These are phyloP conservation scores for Ciconia nigra DNA, from an alignment of 2,797 vertebrate genomes.

Conservation along the genomic window DNA sequence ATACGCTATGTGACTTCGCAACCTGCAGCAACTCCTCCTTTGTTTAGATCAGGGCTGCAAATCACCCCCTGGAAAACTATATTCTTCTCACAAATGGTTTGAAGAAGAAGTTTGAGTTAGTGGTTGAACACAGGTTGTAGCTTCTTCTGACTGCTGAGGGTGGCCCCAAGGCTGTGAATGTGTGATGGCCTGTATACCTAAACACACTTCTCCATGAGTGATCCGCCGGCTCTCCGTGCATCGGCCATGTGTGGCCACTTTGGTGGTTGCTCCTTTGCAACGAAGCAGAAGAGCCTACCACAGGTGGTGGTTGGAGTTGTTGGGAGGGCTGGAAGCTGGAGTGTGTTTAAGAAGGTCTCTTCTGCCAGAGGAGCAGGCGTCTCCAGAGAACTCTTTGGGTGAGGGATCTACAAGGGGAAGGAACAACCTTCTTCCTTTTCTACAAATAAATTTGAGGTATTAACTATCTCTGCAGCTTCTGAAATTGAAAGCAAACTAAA, in stretches of 20 bases:
- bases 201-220: background rate
- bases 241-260: fast-evolving
- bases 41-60: background rate
- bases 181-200: background rate
- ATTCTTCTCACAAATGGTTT: background rate
- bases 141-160: background rate
- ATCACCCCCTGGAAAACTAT: background rate
- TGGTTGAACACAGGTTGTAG: background rate
- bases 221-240: background rate
- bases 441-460: background rate
- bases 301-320: background rate
- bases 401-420: background rate
- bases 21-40: background rate
- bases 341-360: background rate
- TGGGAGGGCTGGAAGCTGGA: background rate
- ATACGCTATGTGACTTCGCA: background rate
- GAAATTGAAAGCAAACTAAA: background rate
- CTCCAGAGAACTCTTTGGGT: background rate
- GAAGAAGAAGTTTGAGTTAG: background rate
- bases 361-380: background rate
- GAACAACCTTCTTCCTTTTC: background rate
- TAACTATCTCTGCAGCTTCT: background rate
- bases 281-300: background rate
- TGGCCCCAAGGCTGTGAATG: background rate
- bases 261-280: background rate